Evolutionary conservation across 2,113 vertebrate genomes (phyloP).

Genomic region (Cettia cetti): DNA sequence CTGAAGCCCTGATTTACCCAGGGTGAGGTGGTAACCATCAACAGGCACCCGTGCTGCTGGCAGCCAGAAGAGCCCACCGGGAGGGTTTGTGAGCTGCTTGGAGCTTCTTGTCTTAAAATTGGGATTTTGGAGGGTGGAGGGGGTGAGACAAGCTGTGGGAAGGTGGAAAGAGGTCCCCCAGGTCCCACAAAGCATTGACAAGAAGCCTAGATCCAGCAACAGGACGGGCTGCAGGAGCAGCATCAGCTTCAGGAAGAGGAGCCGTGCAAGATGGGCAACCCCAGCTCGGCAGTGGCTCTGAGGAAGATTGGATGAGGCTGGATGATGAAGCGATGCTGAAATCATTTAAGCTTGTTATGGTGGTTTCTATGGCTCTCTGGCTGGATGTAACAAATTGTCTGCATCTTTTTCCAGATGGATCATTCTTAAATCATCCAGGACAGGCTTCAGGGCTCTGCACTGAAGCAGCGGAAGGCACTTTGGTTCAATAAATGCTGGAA

Average conservation of each 20-base stretch:
- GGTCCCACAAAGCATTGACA: not conserved
- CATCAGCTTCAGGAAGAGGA: not conserved
- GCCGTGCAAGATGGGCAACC: not conserved
- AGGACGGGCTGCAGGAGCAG: not conserved
- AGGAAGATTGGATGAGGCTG: not conserved
- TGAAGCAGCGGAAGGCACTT: slow-evolving; percentile 2
- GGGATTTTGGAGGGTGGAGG: not conserved
- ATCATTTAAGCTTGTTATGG: slow-evolving; percentile 48
- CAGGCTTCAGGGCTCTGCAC: slow-evolving; percentile 18
- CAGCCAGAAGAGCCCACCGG: not conserved
- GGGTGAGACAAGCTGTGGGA: not conserved
- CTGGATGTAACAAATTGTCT: slow-evolving; percentile 52
- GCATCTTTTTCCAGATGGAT: slow-evolving; percentile 63
- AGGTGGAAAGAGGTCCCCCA: not conserved
- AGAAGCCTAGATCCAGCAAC: not conserved
- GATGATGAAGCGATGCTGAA: slow-evolving; percentile 45
- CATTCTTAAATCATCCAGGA: slow-evolving; percentile 55
- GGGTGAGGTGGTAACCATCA: not conserved
- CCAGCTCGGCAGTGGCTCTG: not conserved
- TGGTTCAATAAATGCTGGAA: slow-evolving; percentile 35
- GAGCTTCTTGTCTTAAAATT: not conserved
- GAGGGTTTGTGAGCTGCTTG: not conserved
- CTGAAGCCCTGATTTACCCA: not conserved
- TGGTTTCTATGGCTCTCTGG: slow-evolving; percentile 60
- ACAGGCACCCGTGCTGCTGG: not conserved